These are phyloP conservation scores for Strix aluco DNA, from an alignment of 2,113 vertebrate species.

Conservation along the genomic window DNA sequence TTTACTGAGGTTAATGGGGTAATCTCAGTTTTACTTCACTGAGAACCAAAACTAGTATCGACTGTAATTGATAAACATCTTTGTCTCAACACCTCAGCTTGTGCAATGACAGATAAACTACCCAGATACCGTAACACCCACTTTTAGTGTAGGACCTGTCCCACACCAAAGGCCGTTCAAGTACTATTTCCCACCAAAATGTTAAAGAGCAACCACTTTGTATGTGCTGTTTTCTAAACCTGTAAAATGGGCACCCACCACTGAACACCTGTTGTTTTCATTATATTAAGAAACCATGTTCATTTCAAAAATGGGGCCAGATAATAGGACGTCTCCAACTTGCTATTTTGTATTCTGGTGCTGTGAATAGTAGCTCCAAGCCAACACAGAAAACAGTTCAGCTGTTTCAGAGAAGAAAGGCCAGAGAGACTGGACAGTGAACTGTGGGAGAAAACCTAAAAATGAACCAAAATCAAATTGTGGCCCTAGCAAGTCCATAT, in stretches of 20 bases:
- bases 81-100: background rate
- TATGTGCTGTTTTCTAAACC: background rate
- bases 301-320: background rate
- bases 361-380: background rate
- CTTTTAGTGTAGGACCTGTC: background rate
- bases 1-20: background rate
- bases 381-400: background rate
- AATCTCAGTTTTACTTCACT: background rate
- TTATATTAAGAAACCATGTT: background rate
- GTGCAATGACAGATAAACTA: background rate
- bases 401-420: background rate
- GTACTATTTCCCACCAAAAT: background rate
- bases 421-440: background rate
- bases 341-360: background rate
- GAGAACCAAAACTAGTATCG: background rate
- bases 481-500: background rate
- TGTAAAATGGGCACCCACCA: background rate
- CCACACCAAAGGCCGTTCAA: background rate
- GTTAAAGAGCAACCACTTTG: background rate
- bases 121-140: background rate
- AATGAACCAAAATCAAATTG: background rate
- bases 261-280: background rate
- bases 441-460: background rate
- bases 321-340: background rate
- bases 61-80: background rate